Base-by-base conservation (phyloP, 92 coral and sea anemone genomes). In the Montipora capitata region DNA sequence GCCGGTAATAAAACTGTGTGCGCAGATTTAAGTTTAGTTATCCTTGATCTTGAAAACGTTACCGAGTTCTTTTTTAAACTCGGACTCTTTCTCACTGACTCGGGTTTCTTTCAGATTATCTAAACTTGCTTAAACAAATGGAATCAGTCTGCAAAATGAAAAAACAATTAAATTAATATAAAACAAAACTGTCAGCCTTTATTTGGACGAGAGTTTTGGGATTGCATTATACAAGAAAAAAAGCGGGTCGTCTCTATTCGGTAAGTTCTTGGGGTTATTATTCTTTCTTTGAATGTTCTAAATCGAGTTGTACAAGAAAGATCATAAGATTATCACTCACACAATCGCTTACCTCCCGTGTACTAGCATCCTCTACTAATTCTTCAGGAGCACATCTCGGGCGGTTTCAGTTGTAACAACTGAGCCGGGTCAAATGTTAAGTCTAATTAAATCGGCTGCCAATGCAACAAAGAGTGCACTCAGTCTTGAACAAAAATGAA, bases 401-500 rank as follows among this genome's bases (percentile, higher is more conserved):
- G 15, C 12, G 13, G 61, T 54, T 54, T n/a, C n/a, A n/a, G n/a
- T n/a, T 79, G 49, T 54, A 14, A 79, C 13, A 45, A 48, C 52
- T 48, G 52, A 44, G 35, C 35, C 35, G 35, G 40, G 65, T 81
- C 76, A 52, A 40, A 40, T 72, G 9, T 38, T 7, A 72, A 72
- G 38, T 15, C 9, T 18, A 39, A 69, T 58, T 18, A n/a, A 79
- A 68, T 52, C 54, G n/a, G 72, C 68, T 54, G 48, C 54, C 40
- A 81, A 17, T 7, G 68, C 67, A 41, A 69, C 56, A 14, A 69
- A 68, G 76, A n/a, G 16, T 13, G 16, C 7, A 35, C 76, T 68
- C 35, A 27, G 35, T 27, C 35, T 27, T 27, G 35, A 27, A 27
- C 35, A 27, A 27, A 1, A 27, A 27, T 27, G 35, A 27, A 27